Base-by-base conservation (phyloP, 2,888 invertebrate genomes). In the Nycteola revayana region DNA sequence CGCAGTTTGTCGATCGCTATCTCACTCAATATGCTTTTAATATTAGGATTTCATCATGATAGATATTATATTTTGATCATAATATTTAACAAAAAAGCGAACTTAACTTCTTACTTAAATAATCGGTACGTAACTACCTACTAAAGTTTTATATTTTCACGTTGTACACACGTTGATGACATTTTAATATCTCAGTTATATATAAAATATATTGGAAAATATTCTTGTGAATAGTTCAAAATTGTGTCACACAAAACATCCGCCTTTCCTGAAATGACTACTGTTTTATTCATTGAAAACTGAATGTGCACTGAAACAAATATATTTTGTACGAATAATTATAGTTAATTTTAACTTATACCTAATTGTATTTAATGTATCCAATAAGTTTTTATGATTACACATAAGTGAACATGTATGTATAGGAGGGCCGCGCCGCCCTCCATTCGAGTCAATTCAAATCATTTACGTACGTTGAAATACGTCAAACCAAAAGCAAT, bases 381-480 rank as follows among this genome's bases (percentile, higher is more conserved):
- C 47, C 24, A 49, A 72, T 79, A 79, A 75, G 76, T 80, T 81
- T 76, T 65, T 76, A 76, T 78, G 69, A 61, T 70, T 72, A 77
- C 50, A 61, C 29, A 50, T 75, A 71, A 69, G 70, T 66, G 58
- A 14, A 14, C 14, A 14, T 61, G 36, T 60, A 41, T 5, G 3
- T 14, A 14, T 14, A 14, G 14, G 14, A 14, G 14, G 14, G 14
- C n/a, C 14, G 14, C 14, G 5, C 14, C 5, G 14, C 5, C 66
- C 49, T 66, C 53, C 64, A 63, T 75, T 77, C 72, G 74, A 74
- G 83, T 84, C 83, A 84, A 84, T 84, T 84, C 71, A n/a, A n/a
- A 69, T 72, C 55, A 60, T 66, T 65, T 65, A 59, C 47, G 56
- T 63, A 75, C 62, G 67, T 73, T 66, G 57, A 45, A 60, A 60